phyloP scores from a whole-genome alignment of 1,140 invertebrate species.

The Wasmannia auropunctata region DNA sequence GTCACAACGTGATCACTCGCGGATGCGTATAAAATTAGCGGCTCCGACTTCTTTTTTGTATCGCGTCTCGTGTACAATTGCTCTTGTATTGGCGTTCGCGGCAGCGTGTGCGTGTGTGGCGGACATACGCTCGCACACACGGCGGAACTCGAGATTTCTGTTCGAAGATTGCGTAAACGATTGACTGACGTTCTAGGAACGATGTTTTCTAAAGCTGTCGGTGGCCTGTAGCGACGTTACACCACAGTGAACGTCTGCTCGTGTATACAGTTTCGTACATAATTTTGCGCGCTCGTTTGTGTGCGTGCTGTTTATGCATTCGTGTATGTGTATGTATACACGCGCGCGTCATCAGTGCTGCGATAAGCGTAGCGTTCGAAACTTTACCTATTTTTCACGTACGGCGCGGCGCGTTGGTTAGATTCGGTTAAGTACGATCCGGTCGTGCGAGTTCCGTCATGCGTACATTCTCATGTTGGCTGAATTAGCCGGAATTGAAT shows the following conservation, averaged over 20 bases:
- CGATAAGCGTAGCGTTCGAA: slow-evolving; percentile 38
- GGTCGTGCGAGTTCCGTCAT: slow-evolving; percentile 55
- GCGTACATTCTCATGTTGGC: slow-evolving; percentile 54
- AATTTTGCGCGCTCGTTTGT: not conserved
- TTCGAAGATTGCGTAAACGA: slow-evolving; percentile 72
- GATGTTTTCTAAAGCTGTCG: slow-evolving; percentile 56
- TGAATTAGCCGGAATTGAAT: slow-evolving; percentile 51
- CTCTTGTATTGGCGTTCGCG: not conserved
- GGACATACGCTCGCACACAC: slow-evolving; percentile 24
- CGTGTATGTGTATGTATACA: not conserved
- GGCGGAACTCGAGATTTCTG: slow-evolving; percentile 52
- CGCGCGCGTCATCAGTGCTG: slow-evolving; percentile 30
- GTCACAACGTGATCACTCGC: not conserved
- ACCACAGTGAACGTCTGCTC: slow-evolving; percentile 46
- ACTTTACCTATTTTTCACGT: slow-evolving; percentile 59
- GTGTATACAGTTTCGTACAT: not conserved
- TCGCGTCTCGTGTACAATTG: not conserved
- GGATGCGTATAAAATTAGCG: not conserved
- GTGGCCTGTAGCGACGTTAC: slow-evolving; percentile 32
- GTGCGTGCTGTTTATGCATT: not conserved
- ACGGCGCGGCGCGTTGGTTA: not conserved
- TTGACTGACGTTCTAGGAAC: slow-evolving; percentile 65
- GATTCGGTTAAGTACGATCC: not conserved
- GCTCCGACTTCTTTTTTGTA: not conserved
- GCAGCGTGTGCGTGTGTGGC: not conserved